Conservation (phyloP, 2,888 invertebrate species). For the Creontiades dilutus region DNA sequence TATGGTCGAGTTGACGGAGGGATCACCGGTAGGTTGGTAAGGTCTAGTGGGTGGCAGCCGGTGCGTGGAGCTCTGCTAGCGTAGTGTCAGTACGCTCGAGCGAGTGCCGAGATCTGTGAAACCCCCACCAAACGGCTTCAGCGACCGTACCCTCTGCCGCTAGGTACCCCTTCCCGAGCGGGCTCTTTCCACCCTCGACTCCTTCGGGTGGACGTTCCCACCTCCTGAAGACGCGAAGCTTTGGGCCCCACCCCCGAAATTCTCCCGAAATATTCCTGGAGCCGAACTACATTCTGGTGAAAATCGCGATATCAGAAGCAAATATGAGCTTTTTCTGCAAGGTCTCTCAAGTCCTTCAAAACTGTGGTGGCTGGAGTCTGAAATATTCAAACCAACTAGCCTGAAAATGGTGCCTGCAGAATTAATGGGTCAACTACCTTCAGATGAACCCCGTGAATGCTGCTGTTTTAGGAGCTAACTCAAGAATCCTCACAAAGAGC, state of each 20-base stretch:
- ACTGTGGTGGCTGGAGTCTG: too few relatives aligned
- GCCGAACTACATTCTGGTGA: too few relatives aligned
- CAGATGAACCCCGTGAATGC: too few relatives aligned
- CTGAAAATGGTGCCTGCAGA: too few relatives aligned
- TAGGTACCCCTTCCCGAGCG: slow-evolving; percentile 17
- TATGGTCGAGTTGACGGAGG: slow-evolving; percentile 68
- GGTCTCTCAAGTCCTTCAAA: too few relatives aligned
- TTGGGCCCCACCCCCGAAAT: slow-evolving; percentile 4
- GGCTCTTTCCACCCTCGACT: slow-evolving; percentile 50
- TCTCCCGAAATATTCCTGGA: not conserved
- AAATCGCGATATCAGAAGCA: too few relatives aligned
- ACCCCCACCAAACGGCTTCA: slow-evolving; percentile 56
- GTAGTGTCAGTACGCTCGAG: slow-evolving; percentile 71
- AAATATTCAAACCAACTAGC: too few relatives aligned
- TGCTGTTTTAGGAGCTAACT: too few relatives aligned
- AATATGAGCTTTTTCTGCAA: too few relatives aligned
- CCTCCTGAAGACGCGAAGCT: slow-evolving; percentile 29
- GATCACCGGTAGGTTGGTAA: slow-evolving; percentile 60
- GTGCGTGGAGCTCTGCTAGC: slow-evolving; percentile 71
- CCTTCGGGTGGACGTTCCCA: slow-evolving; percentile 43
- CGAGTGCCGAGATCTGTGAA: slow-evolving; percentile 71
- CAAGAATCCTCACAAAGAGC: too few relatives aligned
- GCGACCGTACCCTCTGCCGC: not conserved
- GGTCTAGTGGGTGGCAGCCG: slow-evolving; percentile 70
- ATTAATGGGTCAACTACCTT: too few relatives aligned